phyloP scores from a whole-genome alignment of 2,888 invertebrate genomes.

The Sympetrum striolatum region DNA sequence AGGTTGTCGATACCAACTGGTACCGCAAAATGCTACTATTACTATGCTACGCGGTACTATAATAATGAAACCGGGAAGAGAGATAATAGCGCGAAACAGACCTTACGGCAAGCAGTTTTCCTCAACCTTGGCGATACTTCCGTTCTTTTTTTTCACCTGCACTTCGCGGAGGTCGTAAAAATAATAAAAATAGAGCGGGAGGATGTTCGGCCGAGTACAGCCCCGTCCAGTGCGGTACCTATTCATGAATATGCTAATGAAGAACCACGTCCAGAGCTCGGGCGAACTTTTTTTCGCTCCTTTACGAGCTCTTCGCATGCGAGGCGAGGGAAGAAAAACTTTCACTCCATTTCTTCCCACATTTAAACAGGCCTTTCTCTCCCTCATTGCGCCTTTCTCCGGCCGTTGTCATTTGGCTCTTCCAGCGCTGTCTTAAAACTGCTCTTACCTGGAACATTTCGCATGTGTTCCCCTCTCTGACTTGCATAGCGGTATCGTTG shows the following conservation, averaged over 20 bases:
- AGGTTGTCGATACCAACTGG: too few relatives aligned
- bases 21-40: too few relatives aligned
- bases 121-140: neutral
- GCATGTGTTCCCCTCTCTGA: too few relatives aligned
- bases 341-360: constrained; percentile 20
- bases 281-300: neutral
- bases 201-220: neutral
- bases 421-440: too few relatives aligned
- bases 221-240: constrained; percentile 7
- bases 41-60: too few relatives aligned
- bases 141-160: neutral
- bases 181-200: neutral
- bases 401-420: too few relatives aligned
- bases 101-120: neutral
- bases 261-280: neutral
- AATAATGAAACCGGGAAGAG: neutral
- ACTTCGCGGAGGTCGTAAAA: neutral
- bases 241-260: constrained; percentile 40
- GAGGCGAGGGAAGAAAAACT: constrained; percentile 8
- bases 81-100: neutral
- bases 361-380: neutral
- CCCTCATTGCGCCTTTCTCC: neutral
- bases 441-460: too few relatives aligned
- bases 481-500: too few relatives aligned
- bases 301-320: constrained; percentile 19